phyloP scores from a whole-genome alignment of 1,140 invertebrate genomes.

The Alviniconcha marisindica region DNA sequence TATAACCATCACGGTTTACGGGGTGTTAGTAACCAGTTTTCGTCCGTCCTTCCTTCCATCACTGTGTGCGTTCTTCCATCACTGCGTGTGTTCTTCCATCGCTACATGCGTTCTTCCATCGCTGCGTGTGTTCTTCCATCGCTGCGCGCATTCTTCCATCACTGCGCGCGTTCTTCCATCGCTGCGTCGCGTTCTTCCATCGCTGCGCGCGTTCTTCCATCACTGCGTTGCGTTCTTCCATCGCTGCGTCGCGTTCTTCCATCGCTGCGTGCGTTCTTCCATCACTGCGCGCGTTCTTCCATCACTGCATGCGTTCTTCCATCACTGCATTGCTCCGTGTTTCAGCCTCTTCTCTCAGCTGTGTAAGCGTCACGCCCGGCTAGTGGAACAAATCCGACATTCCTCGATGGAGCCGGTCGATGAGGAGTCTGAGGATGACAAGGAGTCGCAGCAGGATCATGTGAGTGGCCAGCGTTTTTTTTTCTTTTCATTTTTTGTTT shows the following conservation, averaged over 20 bases:
- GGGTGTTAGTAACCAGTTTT: too few relatives aligned
- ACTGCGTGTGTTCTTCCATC: too few relatives aligned
- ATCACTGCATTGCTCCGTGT: conserved; percentile 22
- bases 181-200: too few relatives aligned
- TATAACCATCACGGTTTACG: not conserved
- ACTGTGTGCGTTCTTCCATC: too few relatives aligned
- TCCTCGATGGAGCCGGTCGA: conserved; percentile 46
- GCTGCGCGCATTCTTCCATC: too few relatives aligned
- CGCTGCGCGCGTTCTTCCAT: not conserved
- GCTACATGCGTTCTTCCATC: too few relatives aligned
- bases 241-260: not conserved
- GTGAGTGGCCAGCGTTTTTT: conserved; percentile 48
- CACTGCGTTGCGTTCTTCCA: not conserved
- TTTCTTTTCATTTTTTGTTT: too few relatives aligned
- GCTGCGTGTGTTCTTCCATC: too few relatives aligned
- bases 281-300: not conserved
- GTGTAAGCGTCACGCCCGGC: conserved; percentile 69
- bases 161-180: too few relatives aligned
- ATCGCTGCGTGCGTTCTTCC: too few relatives aligned
- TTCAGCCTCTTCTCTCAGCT: conserved; percentile 73
- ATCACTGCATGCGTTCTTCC: too few relatives aligned
- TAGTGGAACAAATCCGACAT: conserved; percentile 68
- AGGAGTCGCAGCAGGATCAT: conserved; percentile 58
- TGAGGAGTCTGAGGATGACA: conserved; percentile 49
- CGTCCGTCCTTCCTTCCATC: not conserved